These are phyloP conservation scores for Pseudomugil gertrudae DNA, from an alignment of 2,797 vertebrate genomes.

Conservation along the genomic window DNA sequence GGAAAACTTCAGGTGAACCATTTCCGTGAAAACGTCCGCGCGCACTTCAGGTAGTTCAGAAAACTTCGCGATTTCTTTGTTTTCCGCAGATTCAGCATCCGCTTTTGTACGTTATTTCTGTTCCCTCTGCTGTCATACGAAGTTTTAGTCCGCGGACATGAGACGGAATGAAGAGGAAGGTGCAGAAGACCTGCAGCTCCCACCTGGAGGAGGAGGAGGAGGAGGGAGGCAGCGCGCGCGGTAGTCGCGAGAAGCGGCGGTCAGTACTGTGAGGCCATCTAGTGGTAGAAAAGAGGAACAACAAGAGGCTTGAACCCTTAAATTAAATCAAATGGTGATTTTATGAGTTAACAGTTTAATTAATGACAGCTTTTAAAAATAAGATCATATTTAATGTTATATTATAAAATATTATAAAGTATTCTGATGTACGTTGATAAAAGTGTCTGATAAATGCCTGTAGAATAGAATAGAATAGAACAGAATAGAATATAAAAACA, in stretches of 20 bases:
- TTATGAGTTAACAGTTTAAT: background rate
- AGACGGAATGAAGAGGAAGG: slow-evolving; percentile 26
- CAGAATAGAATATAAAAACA: too few species aligned
- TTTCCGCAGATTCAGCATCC: background rate
- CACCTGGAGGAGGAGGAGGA: slow-evolving; percentile 60
- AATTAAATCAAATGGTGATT: background rate
- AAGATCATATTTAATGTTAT: too few species aligned
- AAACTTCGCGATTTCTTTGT: slow-evolving; percentile 8
- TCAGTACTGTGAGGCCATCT: slow-evolving; percentile 58
- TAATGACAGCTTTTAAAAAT: too few species aligned
- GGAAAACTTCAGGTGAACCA: slow-evolving; percentile 79
- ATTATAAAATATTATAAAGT: too few species aligned
- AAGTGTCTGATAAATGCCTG: too few species aligned
- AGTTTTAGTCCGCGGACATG: slow-evolving; percentile 16
- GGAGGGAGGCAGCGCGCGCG: slow-evolving; percentile 56
- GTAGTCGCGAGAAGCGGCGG: slow-evolving; percentile 38
- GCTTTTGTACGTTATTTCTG: background rate
- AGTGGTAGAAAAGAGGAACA: slow-evolving; percentile 36
- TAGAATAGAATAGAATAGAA: too few species aligned
- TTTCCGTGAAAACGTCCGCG: slow-evolving; percentile 67
- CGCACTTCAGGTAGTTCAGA: slow-evolving; percentile 35
- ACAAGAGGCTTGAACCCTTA: background rate
- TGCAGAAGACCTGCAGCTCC: slow-evolving; percentile 44
- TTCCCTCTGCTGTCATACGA: slow-evolving; percentile 1
- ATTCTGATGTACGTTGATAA: too few species aligned